Evolutionary conservation across 2,888 invertebrate species (phyloP).

Genomic region (Diaphora mendica): DNA sequence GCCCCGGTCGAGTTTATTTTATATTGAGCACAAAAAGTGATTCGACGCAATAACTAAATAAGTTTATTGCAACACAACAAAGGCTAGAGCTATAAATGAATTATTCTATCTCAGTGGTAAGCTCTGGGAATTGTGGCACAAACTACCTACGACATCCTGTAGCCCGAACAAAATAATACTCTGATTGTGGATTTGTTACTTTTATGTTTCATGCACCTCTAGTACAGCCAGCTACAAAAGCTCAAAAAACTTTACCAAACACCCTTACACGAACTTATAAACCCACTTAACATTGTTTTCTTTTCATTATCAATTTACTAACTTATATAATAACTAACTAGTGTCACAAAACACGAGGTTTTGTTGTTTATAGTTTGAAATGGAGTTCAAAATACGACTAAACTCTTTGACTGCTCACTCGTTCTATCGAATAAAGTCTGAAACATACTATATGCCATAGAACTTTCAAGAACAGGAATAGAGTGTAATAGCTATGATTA

Average conservation of each 20-base stretch:
- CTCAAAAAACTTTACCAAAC: not conserved
- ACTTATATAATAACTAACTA: too few species aligned
- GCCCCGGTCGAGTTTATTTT: too few species aligned
- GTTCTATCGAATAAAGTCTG: too few species aligned
- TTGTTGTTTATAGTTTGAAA: too few species aligned
- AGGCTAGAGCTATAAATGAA: conserved; percentile 20
- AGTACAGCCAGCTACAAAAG: not conserved
- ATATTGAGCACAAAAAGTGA: not conserved
- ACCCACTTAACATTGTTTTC: too few species aligned
- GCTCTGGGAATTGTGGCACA: conserved; percentile 13
- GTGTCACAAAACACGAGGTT: too few species aligned
- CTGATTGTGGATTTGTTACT: not conserved
- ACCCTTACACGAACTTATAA: too few species aligned
- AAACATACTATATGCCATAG: too few species aligned
- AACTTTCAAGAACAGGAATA: not conserved
- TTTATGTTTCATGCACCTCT: not conserved
- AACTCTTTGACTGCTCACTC: too few species aligned
- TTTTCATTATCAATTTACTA: too few species aligned
- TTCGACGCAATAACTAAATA: not conserved
- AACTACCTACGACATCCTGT: not conserved
- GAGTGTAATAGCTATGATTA: not conserved
- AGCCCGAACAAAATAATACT: not conserved
- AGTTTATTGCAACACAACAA: conserved; percentile 10
- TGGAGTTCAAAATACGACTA: too few species aligned
- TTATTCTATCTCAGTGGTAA: conserved; percentile 22